Conservation (phyloP, 1,140 invertebrate genomes). For the Diploscapter pachys region DNA sequence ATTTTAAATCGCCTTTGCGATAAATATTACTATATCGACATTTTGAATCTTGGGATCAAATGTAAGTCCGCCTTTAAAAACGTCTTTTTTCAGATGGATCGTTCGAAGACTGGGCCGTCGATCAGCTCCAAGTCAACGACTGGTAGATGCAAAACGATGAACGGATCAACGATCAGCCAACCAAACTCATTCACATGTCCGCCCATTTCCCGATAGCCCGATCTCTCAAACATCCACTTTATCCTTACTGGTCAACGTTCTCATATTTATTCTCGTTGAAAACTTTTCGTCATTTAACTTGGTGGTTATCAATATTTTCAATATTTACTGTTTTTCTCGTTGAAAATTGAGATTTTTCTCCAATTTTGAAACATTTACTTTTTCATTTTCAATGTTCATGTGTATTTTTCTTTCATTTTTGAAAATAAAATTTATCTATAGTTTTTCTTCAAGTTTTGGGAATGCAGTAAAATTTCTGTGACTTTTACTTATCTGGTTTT, state of each 20-base stretch:
- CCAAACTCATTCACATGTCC: no score
- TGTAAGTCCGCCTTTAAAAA: no score
- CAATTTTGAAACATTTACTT: slow-evolving; percentile 1
- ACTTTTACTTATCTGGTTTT: no score
- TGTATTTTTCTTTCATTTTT: background rate
- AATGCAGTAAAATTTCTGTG: no score
- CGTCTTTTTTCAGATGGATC: slow-evolving; percentile 72
- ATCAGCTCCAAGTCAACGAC: slow-evolving; percentile 95
- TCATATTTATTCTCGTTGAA: no score
- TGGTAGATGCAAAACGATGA: slow-evolving; percentile 37
- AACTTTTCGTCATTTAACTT: background rate
- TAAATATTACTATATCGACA: no score
- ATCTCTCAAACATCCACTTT: no score
- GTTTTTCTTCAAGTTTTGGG: no score
- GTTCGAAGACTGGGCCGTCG: slow-evolving; percentile 98
- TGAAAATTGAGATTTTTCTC: slow-evolving; percentile 9
- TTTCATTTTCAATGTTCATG: background rate
- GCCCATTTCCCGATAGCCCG: no score
- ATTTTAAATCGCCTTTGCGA: no score
- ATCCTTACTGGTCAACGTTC: no score
- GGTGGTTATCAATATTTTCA: background rate
- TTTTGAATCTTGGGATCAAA: no score
- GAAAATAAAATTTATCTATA: background rate
- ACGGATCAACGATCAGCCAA: slow-evolving; percentile 1
- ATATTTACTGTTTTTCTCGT: background rate